Evolutionary conservation across 2,797 vertebrate species (phyloP).

Genomic region (Lithobates pipiens): DNA sequence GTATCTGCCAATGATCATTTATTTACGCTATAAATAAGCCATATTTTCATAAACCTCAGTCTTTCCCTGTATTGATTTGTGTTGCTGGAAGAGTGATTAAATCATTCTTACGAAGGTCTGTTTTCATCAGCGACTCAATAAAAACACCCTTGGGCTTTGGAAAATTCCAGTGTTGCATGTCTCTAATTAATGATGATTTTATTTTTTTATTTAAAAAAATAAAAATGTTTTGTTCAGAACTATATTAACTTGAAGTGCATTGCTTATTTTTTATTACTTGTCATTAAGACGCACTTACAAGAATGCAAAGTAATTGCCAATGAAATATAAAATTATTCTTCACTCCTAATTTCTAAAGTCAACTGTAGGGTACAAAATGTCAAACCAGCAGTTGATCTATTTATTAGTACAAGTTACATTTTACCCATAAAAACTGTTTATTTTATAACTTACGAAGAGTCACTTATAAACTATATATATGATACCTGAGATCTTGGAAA

Average conservation of each 20-base stretch:
- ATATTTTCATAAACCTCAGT: slow-evolving; percentile 37
- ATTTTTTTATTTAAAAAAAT: not conserved
- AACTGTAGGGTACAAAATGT: too few species aligned
- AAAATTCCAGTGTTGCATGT: slow-evolving; percentile 16
- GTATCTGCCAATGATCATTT: slow-evolving; percentile 1
- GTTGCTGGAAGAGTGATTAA: slow-evolving; percentile 36
- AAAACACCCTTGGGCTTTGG: slow-evolving; percentile 29
- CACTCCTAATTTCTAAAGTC: too few species aligned
- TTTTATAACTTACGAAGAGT: too few species aligned
- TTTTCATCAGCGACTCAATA: slow-evolving; percentile 55
- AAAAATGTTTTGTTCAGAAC: slow-evolving; percentile 4
- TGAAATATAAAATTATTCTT: too few species aligned
- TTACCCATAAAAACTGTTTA: too few species aligned
- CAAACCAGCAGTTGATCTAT: too few species aligned
- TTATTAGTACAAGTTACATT: too few species aligned
- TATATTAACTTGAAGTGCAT: not conserved
- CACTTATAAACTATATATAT: too few species aligned
- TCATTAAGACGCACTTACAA: not conserved
- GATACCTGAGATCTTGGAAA: too few species aligned
- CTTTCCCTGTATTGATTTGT: slow-evolving; percentile 46
- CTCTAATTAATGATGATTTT: slow-evolving; percentile 36
- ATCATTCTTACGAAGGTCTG: slow-evolving; percentile 45
- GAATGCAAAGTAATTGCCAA: too few species aligned
- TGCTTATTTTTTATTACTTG: not conserved
- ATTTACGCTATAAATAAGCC: slow-evolving; percentile 18